phyloP scores from a whole-genome alignment of 2,797 vertebrate genomes.

The Sphaeramia orbicularis region DNA sequence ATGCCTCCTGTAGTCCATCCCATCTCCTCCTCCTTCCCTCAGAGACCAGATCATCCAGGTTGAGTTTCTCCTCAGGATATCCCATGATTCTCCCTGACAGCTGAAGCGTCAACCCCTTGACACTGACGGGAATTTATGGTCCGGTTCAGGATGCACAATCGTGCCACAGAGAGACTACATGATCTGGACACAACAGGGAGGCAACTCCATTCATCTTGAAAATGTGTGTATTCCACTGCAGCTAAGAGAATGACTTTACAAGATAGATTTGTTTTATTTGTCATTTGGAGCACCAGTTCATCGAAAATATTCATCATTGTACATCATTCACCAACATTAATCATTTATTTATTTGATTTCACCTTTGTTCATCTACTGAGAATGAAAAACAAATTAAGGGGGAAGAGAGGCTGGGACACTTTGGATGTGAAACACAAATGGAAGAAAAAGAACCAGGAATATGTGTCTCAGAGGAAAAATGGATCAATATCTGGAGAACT shows the following conservation, averaged over 20 bases:
- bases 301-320: not conserved
- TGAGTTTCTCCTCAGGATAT: constrained; percentile 83
- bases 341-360: constrained; percentile 4
- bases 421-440: too few species aligned
- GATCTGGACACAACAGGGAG: constrained; percentile 76
- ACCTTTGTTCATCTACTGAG: not conserved
- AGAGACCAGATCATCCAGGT: constrained; percentile 82
- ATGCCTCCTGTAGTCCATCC: constrained; percentile 37
- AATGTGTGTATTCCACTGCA: constrained; percentile 8
- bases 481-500: too few species aligned
- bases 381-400: too few species aligned
- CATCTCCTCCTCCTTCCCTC: constrained; percentile 59
- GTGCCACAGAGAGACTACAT: constrained; percentile 71
- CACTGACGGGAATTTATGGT: constrained; percentile 87
- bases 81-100: constrained; percentile 91
- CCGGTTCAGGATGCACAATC: constrained; percentile 82
- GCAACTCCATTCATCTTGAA: constrained; percentile 43
- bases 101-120: constrained; percentile 90
- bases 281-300: not conserved
- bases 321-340: constrained; percentile 6
- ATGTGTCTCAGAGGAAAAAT: too few species aligned
- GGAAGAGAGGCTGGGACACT: too few species aligned
- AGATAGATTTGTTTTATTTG: constrained; percentile 6
- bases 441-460: too few species aligned
- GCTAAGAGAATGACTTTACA: constrained; percentile 6